Base-by-base conservation (phyloP, 2,888 invertebrate species). In the Mimachlamys varia region DNA sequence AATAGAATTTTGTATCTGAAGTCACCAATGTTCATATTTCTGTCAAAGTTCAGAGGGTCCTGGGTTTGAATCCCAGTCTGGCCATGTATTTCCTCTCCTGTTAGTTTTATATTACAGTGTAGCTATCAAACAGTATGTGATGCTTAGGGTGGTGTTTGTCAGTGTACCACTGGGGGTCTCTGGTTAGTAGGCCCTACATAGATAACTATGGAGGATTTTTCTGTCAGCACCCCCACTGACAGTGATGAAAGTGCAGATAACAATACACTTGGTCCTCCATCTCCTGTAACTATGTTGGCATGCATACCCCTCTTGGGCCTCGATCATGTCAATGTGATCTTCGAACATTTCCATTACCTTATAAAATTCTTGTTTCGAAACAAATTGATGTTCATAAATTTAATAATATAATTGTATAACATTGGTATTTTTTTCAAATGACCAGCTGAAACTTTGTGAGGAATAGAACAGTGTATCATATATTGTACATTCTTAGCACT, bases 161-260 rank as follows among this genome's bases (percentile, higher is more conserved):
- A 62, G 62, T 22, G 27, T 27, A 19, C 76, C 33, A 33, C 33
- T 33, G 33, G 33, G n/a, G 33, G 76, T 33, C 33, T 12, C 76
- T 76, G 12, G 76, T 76, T 76, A 76, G n/a, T 22, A 22, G n/a
- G 62, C 10, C n/a, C 62, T n/a, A n/a, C 12, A 58, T 76, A 33
- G 22, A 76, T 27, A 76, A 22, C 76, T 33, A 12, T 10, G 22
- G 76, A 76, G 76, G 76, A 27, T 27, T 27, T 27, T 33, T 76
- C 76, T 76, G 27, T 76, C 76, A 76, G 76, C 76, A 76, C 76
- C 76, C n/a, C 76, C 33, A 76, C 76, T 76, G 76, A 76, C 76
- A 76, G 76, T 76, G 76, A 76, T 76, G 76, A 76, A 76, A 76
- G 76, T 76, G 33, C 76, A 33, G 76, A 76, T 76, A 76, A 76